Evolutionary conservation across 2,888 invertebrate genomes (phyloP).

Genomic region (Melinopterus prodromus): DNA sequence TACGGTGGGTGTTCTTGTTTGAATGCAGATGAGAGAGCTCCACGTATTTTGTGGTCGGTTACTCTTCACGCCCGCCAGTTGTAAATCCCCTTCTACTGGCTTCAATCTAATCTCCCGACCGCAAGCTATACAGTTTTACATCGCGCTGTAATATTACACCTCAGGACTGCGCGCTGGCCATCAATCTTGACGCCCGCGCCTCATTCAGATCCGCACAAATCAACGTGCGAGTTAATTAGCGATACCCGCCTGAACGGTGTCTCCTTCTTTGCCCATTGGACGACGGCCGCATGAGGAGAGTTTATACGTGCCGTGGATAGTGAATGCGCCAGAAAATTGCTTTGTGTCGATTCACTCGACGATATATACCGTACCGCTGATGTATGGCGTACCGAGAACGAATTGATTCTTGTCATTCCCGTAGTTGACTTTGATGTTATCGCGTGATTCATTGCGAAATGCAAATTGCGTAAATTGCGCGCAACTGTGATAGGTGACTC

Average conservation of each 20-base stretch:
- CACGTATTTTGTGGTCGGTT: background rate
- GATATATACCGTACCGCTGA: conserved; percentile 20
- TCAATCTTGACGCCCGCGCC: conserved; percentile 11
- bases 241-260: background rate
- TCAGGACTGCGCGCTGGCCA: conserved; percentile 12
- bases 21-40: background rate
- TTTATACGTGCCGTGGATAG: background rate
- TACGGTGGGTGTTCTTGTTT: background rate
- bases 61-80: conserved; percentile 5
- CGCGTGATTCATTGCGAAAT: conserved; percentile 35
- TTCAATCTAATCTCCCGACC: conserved; percentile 15
- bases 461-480: conserved; percentile 31
- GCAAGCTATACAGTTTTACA: conserved; percentile 15
- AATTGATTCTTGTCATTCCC: conserved; percentile 36
- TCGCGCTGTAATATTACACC: conserved; percentile 16
- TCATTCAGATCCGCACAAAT: background rate
- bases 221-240: background rate
- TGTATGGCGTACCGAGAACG: conserved; percentile 25
- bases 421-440: conserved; percentile 36
- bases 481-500: background rate
- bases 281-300: background rate
- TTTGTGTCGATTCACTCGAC: background rate
- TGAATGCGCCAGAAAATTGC: background rate
- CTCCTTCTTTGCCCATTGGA: background rate
- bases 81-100: conserved; percentile 12